Conservation (phyloP, 2,888 invertebrate species). For the Muschampia plurimacula region DNA sequence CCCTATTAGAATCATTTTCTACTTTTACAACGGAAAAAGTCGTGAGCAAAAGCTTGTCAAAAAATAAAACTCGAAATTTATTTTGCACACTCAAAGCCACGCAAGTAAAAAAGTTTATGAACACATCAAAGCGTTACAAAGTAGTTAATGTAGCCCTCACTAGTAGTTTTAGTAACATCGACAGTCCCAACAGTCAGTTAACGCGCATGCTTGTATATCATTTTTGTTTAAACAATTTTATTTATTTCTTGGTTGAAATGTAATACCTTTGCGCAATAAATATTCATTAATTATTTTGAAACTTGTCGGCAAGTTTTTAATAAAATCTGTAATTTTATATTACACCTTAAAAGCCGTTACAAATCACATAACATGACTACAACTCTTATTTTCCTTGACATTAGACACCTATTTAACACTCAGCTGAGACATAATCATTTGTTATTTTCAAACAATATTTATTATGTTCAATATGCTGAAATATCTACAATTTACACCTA, state of each 20-base stretch:
- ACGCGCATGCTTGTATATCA: neutral
- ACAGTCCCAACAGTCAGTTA: neutral
- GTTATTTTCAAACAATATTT: neutral
- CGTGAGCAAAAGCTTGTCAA: too few species aligned
- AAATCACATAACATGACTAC: too few species aligned
- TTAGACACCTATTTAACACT: neutral
- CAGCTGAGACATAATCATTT: neutral
- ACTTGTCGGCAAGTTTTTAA: too few species aligned
- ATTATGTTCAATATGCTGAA: neutral
- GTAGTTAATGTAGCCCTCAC: slow-evolving; percentile 10
- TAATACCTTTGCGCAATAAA: neutral
- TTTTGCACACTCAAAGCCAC: neutral
- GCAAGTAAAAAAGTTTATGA: slow-evolving; percentile 12
- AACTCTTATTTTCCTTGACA: too few species aligned
- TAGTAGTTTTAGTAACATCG: neutral
- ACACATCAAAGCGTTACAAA: slow-evolving; percentile 13
- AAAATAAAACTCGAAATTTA: neutral
- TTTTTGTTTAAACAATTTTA: neutral
- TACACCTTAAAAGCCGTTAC: too few species aligned
- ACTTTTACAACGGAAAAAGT: too few species aligned
- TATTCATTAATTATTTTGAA: too few species aligned
- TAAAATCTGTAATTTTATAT: too few species aligned
- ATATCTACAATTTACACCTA: slow-evolving; percentile 14
- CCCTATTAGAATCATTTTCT: too few species aligned
- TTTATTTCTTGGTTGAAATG: neutral